These are phyloP conservation scores for Heterotis niloticus DNA, from an alignment of 2,113 vertebrate species.

Conservation along the genomic window DNA sequence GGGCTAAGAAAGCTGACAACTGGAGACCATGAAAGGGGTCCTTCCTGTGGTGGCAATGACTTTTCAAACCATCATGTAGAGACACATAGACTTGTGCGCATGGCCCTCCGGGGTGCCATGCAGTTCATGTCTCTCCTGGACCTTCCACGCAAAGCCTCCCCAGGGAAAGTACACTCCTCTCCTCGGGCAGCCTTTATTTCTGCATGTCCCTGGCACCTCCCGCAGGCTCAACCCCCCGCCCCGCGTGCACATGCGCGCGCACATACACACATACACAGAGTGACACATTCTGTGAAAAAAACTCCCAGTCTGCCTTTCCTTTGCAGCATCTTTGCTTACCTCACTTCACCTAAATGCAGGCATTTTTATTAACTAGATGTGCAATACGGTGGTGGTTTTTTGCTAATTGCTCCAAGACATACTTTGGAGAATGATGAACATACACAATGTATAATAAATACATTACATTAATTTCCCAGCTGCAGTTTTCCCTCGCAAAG, in stretches of 20 bases:
- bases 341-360: too few relatives aligned
- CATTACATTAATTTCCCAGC: background rate
- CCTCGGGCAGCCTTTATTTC: background rate
- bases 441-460: background rate
- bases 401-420: too few relatives aligned
- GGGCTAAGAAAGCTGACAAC: background rate
- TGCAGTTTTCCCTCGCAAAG: background rate
- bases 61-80: background rate
- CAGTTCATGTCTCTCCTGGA: constrained; percentile 4
- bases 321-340: background rate
- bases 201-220: background rate
- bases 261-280: too few relatives aligned
- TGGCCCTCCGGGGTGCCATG: too few relatives aligned
- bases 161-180: background rate
- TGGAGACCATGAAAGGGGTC: background rate
- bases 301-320: background rate
- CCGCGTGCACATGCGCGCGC: too few relatives aligned
- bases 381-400: too few relatives aligned
- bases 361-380: too few relatives aligned
- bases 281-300: background rate
- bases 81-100: constrained; percentile 5
- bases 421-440: background rate
- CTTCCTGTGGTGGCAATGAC: background rate
- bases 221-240: background rate
- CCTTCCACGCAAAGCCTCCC: background rate